Percentiles rank a stretch among this genome's conserved stretches.
Evolutionary conservation across 2,113 vertebrate genomes (phyloP).

Genomic region (Sylvilagus bachmani): DNA sequence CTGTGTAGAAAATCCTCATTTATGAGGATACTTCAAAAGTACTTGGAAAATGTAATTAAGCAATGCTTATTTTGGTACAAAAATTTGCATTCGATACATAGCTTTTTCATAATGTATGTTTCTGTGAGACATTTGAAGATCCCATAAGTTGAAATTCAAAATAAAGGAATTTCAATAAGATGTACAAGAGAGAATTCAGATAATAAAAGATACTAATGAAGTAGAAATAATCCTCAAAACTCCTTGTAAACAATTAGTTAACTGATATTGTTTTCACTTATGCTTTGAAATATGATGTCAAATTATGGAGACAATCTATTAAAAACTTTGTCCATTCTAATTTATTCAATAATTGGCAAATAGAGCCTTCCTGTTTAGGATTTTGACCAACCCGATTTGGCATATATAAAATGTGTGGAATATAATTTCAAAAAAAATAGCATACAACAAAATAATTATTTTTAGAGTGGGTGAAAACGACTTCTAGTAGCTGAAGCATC

Average conservation of each 20-base stretch:
- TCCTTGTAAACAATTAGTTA: neutral
- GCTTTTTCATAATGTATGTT: too few relatives aligned
- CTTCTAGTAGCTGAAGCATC: neutral
- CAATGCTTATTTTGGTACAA: too few relatives aligned
- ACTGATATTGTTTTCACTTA: neutral
- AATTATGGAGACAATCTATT: neutral
- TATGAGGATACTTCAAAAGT: too few relatives aligned
- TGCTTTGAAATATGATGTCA: neutral
- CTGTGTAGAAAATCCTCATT: neutral
- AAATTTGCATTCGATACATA: too few relatives aligned
- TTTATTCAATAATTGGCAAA: neutral
- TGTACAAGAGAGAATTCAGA: neutral
- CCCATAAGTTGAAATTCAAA: neutral
- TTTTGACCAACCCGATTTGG: neutral
- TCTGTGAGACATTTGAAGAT: too few relatives aligned
- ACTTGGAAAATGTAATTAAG: too few relatives aligned
- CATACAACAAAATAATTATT: neutral
- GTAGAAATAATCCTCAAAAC: neutral
- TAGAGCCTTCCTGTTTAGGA: neutral
- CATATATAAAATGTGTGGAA: neutral
- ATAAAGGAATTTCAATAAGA: neutral
- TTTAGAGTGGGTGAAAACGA: neutral
- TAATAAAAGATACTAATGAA: neutral
- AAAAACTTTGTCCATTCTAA: neutral
- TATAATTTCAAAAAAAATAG: neutral